Evolutionary conservation across 2,797 vertebrate species (phyloP).

Genomic region (Danionella dracula): DNA sequence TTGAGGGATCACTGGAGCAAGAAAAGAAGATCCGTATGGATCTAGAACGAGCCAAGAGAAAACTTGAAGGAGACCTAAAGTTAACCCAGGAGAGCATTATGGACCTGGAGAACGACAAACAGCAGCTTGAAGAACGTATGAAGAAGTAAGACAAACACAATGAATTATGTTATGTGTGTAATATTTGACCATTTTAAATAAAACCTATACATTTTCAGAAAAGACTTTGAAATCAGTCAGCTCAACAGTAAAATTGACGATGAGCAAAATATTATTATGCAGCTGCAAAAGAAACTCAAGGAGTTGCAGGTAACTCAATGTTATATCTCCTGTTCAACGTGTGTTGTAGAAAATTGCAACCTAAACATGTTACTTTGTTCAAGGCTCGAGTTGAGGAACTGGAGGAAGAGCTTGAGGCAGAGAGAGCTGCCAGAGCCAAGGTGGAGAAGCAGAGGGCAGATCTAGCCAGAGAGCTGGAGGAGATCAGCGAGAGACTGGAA

Average conservation of each 20-base stretch:
- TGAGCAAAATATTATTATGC: conserved; percentile 65
- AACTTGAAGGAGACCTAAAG: conserved; percentile 75
- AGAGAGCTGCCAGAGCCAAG: conserved; percentile 73
- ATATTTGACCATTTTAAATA: background rate
- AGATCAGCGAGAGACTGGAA: conserved; percentile 82
- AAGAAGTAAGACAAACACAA: conserved; percentile 69
- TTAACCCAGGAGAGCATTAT: conserved; percentile 76
- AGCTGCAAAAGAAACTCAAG: conserved; percentile 75
- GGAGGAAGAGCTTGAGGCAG: conserved; percentile 78
- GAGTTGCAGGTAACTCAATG: conserved; percentile 65
- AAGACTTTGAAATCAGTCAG: conserved; percentile 78
- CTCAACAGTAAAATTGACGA: conserved; percentile 75
- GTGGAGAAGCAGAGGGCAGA: conserved; percentile 81
- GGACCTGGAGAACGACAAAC: conserved; percentile 76
- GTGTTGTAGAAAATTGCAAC: background rate
- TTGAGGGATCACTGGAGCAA: conserved; percentile 69
- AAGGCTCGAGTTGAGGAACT: conserved; percentile 79
- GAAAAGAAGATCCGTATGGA: conserved; percentile 82
- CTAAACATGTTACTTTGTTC: background rate
- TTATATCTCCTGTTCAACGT: background rate
- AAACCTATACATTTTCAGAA: conserved; percentile 64
- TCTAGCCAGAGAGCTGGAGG: conserved; percentile 78
- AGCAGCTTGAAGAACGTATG: conserved; percentile 75
- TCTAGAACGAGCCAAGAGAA: conserved; percentile 75
- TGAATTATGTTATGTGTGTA: background rate